Conservation (phyloP, 2,888 invertebrate genomes). For the Acanthosepion pharaonis region DNA sequence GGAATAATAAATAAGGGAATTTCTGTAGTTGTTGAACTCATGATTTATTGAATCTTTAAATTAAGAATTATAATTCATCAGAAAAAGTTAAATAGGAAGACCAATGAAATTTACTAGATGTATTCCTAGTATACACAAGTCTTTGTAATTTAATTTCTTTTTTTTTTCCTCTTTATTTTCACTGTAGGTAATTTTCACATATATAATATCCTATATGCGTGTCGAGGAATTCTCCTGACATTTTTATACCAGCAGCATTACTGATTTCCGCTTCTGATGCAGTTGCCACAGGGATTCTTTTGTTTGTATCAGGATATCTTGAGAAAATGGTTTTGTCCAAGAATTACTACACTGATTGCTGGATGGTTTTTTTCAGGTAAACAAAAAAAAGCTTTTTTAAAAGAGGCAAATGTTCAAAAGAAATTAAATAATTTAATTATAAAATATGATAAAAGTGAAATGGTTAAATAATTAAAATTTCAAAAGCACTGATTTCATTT, state of each 20-base stretch:
- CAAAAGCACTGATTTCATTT: not conserved
- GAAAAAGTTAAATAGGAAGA: too few species aligned
- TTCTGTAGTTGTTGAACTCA: too few species aligned
- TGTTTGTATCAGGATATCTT: slow-evolving; percentile 70
- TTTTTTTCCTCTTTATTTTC: not conserved
- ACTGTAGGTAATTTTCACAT: slow-evolving; percentile 68
- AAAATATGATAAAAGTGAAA: too few species aligned
- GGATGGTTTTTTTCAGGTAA: slow-evolving; percentile 67
- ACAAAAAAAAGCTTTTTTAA: too few species aligned
- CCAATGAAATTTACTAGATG: too few species aligned
- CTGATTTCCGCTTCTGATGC: slow-evolving; percentile 66
- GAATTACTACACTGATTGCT: slow-evolving; percentile 65
- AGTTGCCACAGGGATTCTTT: slow-evolving; percentile 67
- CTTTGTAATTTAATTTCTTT: too few species aligned
- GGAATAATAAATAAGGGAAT: too few species aligned
- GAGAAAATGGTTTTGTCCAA: slow-evolving; percentile 66
- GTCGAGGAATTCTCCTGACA: slow-evolving; percentile 55
- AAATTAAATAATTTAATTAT: not conserved
- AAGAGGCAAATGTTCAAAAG: not conserved
- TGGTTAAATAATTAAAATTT: not conserved
- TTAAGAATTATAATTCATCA: too few species aligned
- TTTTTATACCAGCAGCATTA: slow-evolving; percentile 60
- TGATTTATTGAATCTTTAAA: too few species aligned
- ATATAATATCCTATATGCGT: slow-evolving; percentile 68
- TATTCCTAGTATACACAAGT: too few species aligned